Percentiles rank a stretch among this genome's conserved stretches.
phyloP scores from a whole-genome alignment of 2,113 vertebrate species.

The Furnarius figulus region DNA sequence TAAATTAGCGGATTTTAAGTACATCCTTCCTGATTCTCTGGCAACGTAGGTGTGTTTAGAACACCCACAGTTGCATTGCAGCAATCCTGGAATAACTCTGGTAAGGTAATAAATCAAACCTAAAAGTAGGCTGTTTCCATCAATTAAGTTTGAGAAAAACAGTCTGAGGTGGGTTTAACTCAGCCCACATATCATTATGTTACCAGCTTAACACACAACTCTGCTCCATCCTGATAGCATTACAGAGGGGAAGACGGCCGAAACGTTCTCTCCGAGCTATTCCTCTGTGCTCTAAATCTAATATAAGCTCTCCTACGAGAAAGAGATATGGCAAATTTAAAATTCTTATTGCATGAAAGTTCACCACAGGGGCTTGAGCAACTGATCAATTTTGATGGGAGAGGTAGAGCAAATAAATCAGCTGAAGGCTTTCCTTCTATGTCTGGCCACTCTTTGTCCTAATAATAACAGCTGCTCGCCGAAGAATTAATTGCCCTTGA shows the following conservation, averaged over 20 bases:
- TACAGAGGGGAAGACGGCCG: conserved; percentile 8
- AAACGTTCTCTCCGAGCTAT: background rate
- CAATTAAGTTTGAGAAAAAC: conserved; percentile 57
- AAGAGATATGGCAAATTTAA: conserved; percentile 7
- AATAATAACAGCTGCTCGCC: conserved; percentile 59
- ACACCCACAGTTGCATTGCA: conserved; percentile 69
- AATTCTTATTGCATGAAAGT: background rate
- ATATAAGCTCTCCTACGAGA: conserved; percentile 9
- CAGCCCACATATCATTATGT: conserved; percentile 35
- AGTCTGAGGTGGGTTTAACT: conserved; percentile 47
- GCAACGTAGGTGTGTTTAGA: conserved; percentile 63
- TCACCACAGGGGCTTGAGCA: background rate
- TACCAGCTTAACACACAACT: conserved; percentile 25
- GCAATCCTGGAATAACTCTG: conserved; percentile 55
- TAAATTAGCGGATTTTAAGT: conserved; percentile 78
- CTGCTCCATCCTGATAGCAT: conserved; percentile 29
- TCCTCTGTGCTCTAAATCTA: conserved; percentile 50
- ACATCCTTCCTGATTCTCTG: conserved; percentile 74
- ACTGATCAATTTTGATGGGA: background rate
- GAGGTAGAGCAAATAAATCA: conserved; percentile 28
- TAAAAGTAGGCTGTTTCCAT: conserved; percentile 56
- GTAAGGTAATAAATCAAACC: conserved; percentile 64
- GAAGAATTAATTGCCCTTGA: conserved; percentile 62
- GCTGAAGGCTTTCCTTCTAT: conserved; percentile 26
- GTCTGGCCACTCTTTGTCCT: conserved; percentile 46